Evolutionary conservation across 2,888 invertebrate species (phyloP).

Genomic region (Chromoteleia sp.): DNA sequence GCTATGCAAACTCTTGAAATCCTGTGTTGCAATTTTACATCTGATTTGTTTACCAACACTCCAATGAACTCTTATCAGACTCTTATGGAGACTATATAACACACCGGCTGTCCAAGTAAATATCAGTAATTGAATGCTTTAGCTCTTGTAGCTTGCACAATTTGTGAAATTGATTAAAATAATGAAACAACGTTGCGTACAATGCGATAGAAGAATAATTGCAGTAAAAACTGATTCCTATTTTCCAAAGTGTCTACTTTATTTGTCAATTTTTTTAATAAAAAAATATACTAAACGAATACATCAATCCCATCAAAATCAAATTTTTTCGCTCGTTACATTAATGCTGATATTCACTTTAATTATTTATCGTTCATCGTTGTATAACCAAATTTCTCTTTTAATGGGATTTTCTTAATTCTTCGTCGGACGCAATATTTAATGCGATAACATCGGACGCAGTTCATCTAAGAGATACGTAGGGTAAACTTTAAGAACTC

Average conservation of each 20-base stretch:
- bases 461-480: slow-evolving; percentile 69
- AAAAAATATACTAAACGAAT: not conserved
- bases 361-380: slow-evolving; percentile 49
- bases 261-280: not conserved
- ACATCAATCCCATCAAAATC: slow-evolving; percentile 4
- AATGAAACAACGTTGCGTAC: slow-evolving; percentile 5
- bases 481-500: slow-evolving; percentile 68
- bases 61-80: slow-evolving; percentile 54
- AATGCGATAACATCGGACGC: slow-evolving; percentile 67
- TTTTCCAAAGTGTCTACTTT: not conserved
- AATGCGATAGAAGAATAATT: not conserved
- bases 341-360: slow-evolving; percentile 32
- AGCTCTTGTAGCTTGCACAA: slow-evolving; percentile 4
- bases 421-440: slow-evolving; percentile 65
- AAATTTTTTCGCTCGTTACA: slow-evolving; percentile 39
- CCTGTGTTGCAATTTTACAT: slow-evolving; percentile 55
- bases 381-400: slow-evolving; percentile 58
- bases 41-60: slow-evolving; percentile 62
- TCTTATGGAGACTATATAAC: slow-evolving; percentile 43
- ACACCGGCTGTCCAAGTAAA: slow-evolving; percentile 46
- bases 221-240: not conserved
- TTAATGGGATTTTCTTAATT: slow-evolving; percentile 66
- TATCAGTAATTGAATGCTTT: slow-evolving; percentile 46
- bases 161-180: slow-evolving; percentile 45
- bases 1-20: slow-evolving; percentile 36